These are phyloP conservation scores for Chlorops oryzae DNA, from an alignment of 1,140 invertebrate genomes.

Conservation along the genomic window DNA sequence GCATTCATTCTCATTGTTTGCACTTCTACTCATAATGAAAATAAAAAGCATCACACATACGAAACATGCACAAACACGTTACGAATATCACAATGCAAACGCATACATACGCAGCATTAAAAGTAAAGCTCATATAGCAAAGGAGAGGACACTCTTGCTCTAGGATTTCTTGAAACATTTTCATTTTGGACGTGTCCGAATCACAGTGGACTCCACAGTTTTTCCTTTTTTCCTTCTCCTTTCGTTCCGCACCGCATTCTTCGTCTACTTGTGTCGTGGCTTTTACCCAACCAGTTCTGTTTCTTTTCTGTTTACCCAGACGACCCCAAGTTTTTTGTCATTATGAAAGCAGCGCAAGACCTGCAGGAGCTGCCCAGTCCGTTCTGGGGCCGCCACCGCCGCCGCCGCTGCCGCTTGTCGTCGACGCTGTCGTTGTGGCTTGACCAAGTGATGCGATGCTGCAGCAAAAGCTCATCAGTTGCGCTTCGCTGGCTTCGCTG, in stretches of 20 bases:
- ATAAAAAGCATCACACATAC: conserved; percentile 10
- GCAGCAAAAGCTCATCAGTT: conserved; percentile 7
- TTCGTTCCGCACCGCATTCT: conserved; percentile 1
- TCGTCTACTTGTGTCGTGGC: conserved; percentile 1
- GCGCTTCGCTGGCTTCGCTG: conserved; percentile 1
- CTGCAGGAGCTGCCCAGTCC: conserved; percentile 2
- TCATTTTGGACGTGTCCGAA: conserved; percentile 1
- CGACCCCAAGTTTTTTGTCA: conserved; percentile 38
- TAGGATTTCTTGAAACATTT: conserved; percentile 1
- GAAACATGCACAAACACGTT: no score
- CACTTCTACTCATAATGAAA: conserved; percentile 17
- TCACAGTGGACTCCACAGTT: neutral
- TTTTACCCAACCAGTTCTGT: conserved; percentile 1
- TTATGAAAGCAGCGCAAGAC: neutral
- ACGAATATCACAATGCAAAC: no score
- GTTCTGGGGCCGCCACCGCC: conserved; percentile 18
- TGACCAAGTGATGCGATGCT: no score
- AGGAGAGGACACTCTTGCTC: neutral
- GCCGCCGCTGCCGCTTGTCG: conserved; percentile 16
- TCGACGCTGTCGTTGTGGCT: conserved; percentile 13
- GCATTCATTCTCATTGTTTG: conserved; percentile 9
- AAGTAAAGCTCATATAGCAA: no score
- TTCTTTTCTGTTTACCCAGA: conserved; percentile 39
- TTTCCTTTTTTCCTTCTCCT: conserved; percentile 6
- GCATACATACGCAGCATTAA: no score